These are phyloP conservation scores for Hetaerina americana DNA, from an alignment of 1,140 invertebrate genomes.

Conservation along the genomic window DNA sequence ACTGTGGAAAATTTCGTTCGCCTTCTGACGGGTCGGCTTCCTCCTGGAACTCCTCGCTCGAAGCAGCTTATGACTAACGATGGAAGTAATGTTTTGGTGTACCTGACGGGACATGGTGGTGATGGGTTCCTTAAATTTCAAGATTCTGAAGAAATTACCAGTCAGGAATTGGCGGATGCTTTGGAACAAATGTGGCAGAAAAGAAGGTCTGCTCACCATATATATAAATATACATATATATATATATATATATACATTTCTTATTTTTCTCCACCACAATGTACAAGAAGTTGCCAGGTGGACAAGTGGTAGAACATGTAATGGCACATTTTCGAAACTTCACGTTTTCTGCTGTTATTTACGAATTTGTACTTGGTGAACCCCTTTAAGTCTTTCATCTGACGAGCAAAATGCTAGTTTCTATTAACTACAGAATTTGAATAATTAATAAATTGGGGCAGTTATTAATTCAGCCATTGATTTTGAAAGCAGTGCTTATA, in stretches of 20 bases:
- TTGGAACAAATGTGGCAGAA: slow-evolving; percentile 99
- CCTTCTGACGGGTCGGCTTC: slow-evolving; percentile 80
- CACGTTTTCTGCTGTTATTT: too few species aligned
- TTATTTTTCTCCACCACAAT: background rate
- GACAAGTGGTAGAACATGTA: too few species aligned
- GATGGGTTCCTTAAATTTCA: slow-evolving; percentile 99
- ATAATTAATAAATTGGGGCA: too few species aligned
- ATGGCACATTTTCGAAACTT: too few species aligned
- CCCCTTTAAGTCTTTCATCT: too few species aligned
- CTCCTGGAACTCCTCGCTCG: slow-evolving; percentile 81
- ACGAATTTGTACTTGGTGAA: too few species aligned
- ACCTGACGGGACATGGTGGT: slow-evolving; percentile 94
- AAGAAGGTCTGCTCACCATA: slow-evolving; percentile 45
- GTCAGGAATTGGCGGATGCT: slow-evolving; percentile 94
- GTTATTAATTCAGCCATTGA: too few species aligned
- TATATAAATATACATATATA: slow-evolving; percentile 2
- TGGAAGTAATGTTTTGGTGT: slow-evolving; percentile 93
- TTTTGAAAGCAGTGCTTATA: too few species aligned
- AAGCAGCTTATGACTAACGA: slow-evolving; percentile 94
- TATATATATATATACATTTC: slow-evolving; percentile 7
- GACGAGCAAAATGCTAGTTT: too few species aligned
- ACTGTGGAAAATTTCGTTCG: slow-evolving; percentile 98
- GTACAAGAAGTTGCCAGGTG: too few species aligned
- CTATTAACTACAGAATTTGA: too few species aligned
- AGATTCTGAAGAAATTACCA: slow-evolving; percentile 98